phyloP scores from a whole-genome alignment of 2,888 invertebrate species.

The Platycnemis pennipes region DNA sequence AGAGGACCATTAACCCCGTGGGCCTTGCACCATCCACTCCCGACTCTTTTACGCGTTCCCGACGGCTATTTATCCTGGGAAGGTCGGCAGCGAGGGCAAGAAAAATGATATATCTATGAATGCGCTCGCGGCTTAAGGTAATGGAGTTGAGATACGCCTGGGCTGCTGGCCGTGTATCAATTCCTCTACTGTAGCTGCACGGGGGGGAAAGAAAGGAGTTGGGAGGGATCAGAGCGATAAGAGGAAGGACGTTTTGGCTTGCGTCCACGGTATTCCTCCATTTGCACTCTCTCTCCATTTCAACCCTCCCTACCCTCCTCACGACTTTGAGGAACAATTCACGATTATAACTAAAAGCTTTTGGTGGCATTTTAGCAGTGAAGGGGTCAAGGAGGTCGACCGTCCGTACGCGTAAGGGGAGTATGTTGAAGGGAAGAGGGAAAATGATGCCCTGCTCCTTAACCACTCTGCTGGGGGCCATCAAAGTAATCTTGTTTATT shows the following conservation, averaged over 20 bases:
- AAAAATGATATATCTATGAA: neutral
- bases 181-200: neutral
- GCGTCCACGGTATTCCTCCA: neutral
- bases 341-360: conserved; percentile 22
- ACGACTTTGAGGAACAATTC: neutral
- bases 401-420: neutral
- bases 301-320: neutral
- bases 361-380: neutral
- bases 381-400: neutral
- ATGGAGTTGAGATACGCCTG: neutral
- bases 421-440: neutral
- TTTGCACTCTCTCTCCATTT: neutral
- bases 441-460: neutral
- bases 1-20: neutral
- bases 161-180: neutral
- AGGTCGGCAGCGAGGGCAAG: neutral
- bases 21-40: neutral
- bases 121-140: neutral
- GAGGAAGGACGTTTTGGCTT: neutral
- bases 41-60: neutral
- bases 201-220: neutral
- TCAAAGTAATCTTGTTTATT: neutral
- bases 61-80: neutral
- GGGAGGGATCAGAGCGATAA: neutral
- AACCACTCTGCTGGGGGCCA: neutral